Percentiles rank a stretch among this genome's conserved stretches.
These are phyloP conservation scores for Argya squamiceps DNA, from an alignment of 2,797 vertebrate species.

Conservation along the genomic window DNA sequence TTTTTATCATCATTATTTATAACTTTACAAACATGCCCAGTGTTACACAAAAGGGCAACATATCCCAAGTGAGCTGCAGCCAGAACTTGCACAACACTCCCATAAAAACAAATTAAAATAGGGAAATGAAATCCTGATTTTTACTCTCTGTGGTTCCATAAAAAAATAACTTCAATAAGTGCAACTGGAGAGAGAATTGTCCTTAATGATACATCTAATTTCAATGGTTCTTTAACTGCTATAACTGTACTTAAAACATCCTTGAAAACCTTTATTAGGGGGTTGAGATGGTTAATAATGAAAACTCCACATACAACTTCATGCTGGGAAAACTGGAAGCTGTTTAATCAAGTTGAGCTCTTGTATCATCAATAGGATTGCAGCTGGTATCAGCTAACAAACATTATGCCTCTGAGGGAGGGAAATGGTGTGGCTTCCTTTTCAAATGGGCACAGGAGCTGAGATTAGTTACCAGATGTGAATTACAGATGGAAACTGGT, in stretches of 20 bases:
- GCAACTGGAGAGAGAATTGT: background rate
- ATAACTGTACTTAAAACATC: background rate
- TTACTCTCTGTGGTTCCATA: background rate
- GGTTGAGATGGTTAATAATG: background rate
- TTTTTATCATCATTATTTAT: background rate
- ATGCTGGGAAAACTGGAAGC: background rate
- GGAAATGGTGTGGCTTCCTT: background rate
- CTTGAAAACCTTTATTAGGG: background rate
- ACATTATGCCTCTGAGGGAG: background rate
- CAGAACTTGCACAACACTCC: background rate
- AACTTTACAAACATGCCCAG: background rate
- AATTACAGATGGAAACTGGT: background rate
- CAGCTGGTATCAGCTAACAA: background rate
- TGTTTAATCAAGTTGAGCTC: background rate
- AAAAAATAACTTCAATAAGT: background rate
- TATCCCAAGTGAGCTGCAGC: background rate
- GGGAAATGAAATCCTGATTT: background rate
- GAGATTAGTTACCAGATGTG: background rate
- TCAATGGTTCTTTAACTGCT: background rate
- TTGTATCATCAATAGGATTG: background rate
- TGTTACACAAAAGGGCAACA: background rate
- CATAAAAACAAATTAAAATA: slow-evolving; percentile 4
- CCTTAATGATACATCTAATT: background rate
- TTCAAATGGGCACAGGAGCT: background rate
- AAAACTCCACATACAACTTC: background rate